Percentiles rank a stretch among this genome's conserved stretches.
Evolutionary conservation across 2,797 vertebrate species (phyloP).

Genomic region (Knipowitschia caucasica): DNA sequence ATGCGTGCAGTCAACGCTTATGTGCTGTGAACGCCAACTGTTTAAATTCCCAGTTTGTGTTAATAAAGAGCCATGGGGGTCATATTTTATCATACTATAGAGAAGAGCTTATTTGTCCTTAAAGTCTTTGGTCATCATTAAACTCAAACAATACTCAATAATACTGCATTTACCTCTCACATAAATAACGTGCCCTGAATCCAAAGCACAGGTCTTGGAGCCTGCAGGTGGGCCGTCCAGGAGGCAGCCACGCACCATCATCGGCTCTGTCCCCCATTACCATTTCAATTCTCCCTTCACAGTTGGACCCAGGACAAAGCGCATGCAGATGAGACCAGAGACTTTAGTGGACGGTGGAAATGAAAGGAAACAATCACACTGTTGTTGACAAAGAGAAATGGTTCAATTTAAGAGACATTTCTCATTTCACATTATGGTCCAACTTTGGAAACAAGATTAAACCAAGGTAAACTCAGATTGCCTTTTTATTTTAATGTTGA

Average conservation of each 20-base stretch:
- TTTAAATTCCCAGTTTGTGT: too few species aligned
- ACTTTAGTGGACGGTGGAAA: slow-evolving; percentile 20
- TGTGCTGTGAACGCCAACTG: too few species aligned
- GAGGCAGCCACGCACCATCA: slow-evolving; percentile 56
- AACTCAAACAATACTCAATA: too few species aligned
- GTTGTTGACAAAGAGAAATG: slow-evolving; percentile 16
- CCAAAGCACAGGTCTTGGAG: slow-evolving; percentile 10
- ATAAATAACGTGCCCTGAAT: slow-evolving; percentile 19
- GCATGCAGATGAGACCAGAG: slow-evolving; percentile 69
- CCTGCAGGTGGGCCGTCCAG: slow-evolving; percentile 55
- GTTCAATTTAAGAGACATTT: slow-evolving; percentile 19
- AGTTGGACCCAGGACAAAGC: slow-evolving; percentile 66
- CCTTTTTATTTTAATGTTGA: too few species aligned
- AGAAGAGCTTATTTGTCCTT: too few species aligned
- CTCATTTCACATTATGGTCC: not conserved
- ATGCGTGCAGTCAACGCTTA: too few species aligned
- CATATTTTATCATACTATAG: too few species aligned
- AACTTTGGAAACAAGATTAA: not conserved
- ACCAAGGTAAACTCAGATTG: not conserved
- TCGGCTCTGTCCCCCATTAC: slow-evolving; percentile 62
- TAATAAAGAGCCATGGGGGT: too few species aligned
- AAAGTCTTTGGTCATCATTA: too few species aligned
- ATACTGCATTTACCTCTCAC: slow-evolving; percentile 19
- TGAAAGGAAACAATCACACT: slow-evolving; percentile 28
- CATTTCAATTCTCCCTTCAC: slow-evolving; percentile 76